A percentile compares a stretch with the other conserved stretches of the same genome.
Conservation (phyloP, 2,888 invertebrate genomes). For the Cyrtodaria siliqua region DNA sequence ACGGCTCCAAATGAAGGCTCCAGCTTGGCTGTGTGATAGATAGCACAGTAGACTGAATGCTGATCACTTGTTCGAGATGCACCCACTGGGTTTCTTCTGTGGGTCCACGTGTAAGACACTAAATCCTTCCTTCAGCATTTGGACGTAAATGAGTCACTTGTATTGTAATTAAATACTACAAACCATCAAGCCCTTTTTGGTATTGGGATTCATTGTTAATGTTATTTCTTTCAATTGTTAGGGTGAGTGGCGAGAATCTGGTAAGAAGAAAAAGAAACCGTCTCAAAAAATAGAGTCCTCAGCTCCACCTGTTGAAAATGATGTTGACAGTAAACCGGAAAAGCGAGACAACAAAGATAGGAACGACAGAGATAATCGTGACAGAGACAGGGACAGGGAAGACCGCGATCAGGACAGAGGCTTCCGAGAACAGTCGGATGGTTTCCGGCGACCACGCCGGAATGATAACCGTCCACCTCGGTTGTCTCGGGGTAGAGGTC, state of each 20-base stretch:
- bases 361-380: conserved; percentile 60
- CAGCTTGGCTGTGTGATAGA: too few relatives aligned
- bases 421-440: conserved; percentile 62
- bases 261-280: conserved; percentile 80
- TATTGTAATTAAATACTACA: too few relatives aligned
- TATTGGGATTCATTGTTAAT: too few relatives aligned
- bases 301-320: conserved; percentile 57
- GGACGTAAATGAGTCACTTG: too few relatives aligned
- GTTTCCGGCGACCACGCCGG: conserved; percentile 70
- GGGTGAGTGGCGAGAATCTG: conserved; percentile 80
- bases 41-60: too few relatives aligned
- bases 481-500: conserved; percentile 75
- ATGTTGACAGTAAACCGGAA: conserved; percentile 68
- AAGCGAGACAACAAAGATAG: conserved; percentile 61
- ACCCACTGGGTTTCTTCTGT: too few relatives aligned
- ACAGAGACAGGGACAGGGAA: conserved; percentile 61
- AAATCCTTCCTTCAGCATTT: too few relatives aligned
- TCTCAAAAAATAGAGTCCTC: conserved; percentile 54
- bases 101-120: too few relatives aligned
- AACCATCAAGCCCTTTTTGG: too few relatives aligned
- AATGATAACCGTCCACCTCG: conserved; percentile 78
- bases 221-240: conserved; percentile 22
- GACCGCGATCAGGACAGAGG: conserved; percentile 63
- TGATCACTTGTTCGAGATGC: too few relatives aligned
- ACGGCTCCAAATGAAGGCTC: too few relatives aligned